Conservation (phyloP, 2,797 vertebrate genomes). For the Clamator glandarius region DNA sequence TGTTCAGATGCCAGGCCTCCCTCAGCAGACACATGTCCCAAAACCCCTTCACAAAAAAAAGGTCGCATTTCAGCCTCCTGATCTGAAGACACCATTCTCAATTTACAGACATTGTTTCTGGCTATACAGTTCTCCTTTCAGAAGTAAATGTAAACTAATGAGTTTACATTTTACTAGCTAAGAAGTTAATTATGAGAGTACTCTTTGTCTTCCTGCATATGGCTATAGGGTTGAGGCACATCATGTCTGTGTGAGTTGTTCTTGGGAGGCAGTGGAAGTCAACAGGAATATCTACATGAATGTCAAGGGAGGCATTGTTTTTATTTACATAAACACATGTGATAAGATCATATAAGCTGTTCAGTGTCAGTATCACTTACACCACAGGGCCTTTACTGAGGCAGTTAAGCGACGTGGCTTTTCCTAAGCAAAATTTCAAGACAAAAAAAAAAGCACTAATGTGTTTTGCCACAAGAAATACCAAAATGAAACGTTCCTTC, state of each 20-base stretch:
- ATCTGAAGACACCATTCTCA: not conserved
- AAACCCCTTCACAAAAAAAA: not conserved
- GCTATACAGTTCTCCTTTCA: not conserved
- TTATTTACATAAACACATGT: not conserved
- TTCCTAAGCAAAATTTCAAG: not conserved
- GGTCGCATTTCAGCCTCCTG: not conserved
- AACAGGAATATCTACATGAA: not conserved
- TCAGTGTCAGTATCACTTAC: slow-evolving; percentile 13
- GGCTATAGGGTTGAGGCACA: not conserved
- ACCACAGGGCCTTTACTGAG: not conserved
- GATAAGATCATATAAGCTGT: slow-evolving; percentile 25
- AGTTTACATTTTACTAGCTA: not conserved
- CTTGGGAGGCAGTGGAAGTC: not conserved
- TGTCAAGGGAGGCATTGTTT: not conserved
- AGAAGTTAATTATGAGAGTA: not conserved
- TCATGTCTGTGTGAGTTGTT: not conserved
- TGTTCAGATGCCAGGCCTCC: slow-evolving; percentile 37
- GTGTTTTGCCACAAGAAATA: not conserved
- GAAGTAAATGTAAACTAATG: not conserved
- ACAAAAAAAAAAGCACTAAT: not conserved
- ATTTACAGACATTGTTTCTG: not conserved
- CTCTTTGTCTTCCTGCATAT: not conserved
- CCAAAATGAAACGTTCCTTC: not conserved
- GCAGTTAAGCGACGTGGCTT: not conserved
- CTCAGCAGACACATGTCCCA: not conserved